Conservation (phyloP, 2,113 vertebrate species). For the Martes martes region DNA sequence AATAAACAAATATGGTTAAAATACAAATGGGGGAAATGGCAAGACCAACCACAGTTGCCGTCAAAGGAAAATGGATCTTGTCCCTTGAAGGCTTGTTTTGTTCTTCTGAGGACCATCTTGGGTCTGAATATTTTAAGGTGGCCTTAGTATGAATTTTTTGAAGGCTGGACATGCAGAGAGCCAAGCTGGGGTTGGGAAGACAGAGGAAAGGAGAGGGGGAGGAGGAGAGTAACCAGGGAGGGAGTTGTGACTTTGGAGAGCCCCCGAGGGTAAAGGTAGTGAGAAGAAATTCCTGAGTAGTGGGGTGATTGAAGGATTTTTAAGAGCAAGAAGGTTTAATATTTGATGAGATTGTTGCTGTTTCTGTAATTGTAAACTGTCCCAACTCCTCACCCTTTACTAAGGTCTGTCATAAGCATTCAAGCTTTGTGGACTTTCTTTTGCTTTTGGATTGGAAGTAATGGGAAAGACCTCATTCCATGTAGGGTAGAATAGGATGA, state of each 20-base stretch:
- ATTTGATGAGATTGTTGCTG: neutral
- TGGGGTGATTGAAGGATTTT: neutral
- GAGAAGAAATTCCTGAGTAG: neutral
- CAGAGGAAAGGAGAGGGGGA: no score
- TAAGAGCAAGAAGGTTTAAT: neutral
- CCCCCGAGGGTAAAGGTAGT: neutral
- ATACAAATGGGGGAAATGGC: neutral
- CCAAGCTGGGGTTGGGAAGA: no score
- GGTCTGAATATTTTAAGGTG: neutral
- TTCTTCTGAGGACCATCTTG: neutral
- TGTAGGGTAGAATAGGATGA: neutral
- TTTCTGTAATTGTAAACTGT: neutral
- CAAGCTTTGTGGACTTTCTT: neutral
- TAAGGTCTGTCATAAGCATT: neutral
- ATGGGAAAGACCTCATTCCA: neutral
- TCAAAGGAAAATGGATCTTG: neutral
- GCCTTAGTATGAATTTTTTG: neutral
- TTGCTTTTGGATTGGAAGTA: neutral
- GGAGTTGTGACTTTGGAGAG: neutral
- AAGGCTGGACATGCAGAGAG: neutral
- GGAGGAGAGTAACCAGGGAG: neutral
- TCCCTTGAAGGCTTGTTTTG: neutral
- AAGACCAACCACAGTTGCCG: neutral
- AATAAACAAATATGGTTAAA: neutral
- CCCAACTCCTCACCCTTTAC: neutral